Evolutionary conservation across 2,797 vertebrate species (phyloP), one percentile per base, ranked within the genome.

Genomic region (Amblyopsis hoosieri): DNA sequence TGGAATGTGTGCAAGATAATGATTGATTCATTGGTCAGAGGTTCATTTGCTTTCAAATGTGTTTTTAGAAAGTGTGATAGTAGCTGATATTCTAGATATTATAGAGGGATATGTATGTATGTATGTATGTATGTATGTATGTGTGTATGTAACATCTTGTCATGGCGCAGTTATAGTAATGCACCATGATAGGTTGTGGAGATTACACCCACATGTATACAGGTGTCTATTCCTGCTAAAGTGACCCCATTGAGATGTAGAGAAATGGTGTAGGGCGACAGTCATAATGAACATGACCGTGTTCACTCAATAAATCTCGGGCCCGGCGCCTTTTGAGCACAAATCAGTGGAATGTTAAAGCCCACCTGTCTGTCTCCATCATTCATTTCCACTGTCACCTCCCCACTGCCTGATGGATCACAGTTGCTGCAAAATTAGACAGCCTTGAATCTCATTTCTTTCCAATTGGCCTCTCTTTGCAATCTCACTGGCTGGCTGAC

Each of bases 301-400:
- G 90, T 90, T 93, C 92, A 92, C 91, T 93, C 90, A 92, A 93
- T 93, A 93, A 93, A 93, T 93, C 91, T 92, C 82, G 73, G 87
- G 95, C 95, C 95, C 92, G 94, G 93, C 94, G 94, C 96, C 95
- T 95, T 95, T 95, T 95, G 95, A 95, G 95, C 94, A 94, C 97
- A 97, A 98, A 97, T 97, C 97, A 98, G 96, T 96, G 95, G 92
- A 97, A 98, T 97, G 95, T 95, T 96, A 95, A 96, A 95, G 95
- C 95, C 96, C 96, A 98, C 96, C 96, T 98, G 97, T 98, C 96
- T 96, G 96, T 97, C 95, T 97, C 95, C 95, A 99, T 98, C 96
- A 97, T 94, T 98, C 96, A 98, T 98, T 95, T 94, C 95, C 94
- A 95, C 96, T 96, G 97, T 97, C 96, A 97, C 93, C 96, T 95